Base-by-base conservation (phyloP, 2,888 invertebrate genomes). In the Malacosoma neustria region DNA sequence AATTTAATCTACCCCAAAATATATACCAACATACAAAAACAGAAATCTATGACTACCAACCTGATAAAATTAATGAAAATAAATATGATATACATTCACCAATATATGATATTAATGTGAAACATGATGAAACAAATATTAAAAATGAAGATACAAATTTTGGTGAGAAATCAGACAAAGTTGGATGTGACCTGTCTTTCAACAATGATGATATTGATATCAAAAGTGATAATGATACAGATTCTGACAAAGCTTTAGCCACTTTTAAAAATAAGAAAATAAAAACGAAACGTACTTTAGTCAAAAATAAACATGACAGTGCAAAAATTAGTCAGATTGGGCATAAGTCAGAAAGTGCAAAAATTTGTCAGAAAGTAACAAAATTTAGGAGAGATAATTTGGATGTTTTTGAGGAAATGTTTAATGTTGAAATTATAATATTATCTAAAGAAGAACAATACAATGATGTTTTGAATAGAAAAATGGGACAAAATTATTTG, bases 391-490 rank as follows among this genome's bases (percentile, higher is more conserved):
- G 43, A 22, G 49, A 49, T 4, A 54, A 54, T 35, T 42, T 54
- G 36, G 34, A 14, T 0, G 39, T 43, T 14, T 58, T 58, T 33
- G 58, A 55, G 4, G 39, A 13, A 1, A 37, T 44, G 0, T 51
- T 36, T 12, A 46, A 57, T 5, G 59, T 57, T 0, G 40, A 47
- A 2, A 37, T 57, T 1, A 29, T 44, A 0, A 39, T 57, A 2
- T 30, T 58, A 11, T 51, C 40, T 0, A 13, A 38, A 3, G 49
- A 50, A 0, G 48, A 61, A 4, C 61, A 62, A n/a, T 14, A 47
- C 12, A 35, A 43, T 1, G 54, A 56, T 29, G 43, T 62, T 0
- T 33, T 48, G n/a, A 50, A 51, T 0, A 43, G 59, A 22, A 61
- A 54, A n/a, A 14, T 37, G 0, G 41, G 45, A 1, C 15, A 34